Conservation (phyloP, 2,113 vertebrate species). For the Phocoena phocoena region DNA sequence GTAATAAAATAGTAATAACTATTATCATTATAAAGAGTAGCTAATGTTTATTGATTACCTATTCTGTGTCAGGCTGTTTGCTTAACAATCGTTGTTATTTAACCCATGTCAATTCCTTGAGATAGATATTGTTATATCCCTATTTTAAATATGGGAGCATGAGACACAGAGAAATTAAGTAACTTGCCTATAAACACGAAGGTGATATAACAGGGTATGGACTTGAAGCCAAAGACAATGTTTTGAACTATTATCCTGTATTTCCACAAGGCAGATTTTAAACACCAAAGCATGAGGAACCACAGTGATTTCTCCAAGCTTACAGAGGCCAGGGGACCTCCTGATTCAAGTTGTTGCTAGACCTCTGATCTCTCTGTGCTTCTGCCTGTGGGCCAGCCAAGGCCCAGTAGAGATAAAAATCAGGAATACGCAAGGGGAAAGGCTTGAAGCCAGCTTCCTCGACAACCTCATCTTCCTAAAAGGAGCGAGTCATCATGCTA, state of each 20-base stretch:
- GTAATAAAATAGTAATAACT: neutral
- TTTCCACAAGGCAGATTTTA: constrained; percentile 20
- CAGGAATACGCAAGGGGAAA: neutral
- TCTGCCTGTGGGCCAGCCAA: neutral
- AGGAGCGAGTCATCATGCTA: neutral
- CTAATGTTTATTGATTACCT: neutral
- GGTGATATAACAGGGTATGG: neutral
- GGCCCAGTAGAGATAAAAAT: neutral
- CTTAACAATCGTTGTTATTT: neutral
- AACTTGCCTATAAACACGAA: neutral
- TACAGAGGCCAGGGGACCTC: neutral
- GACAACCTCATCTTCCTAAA: neutral
- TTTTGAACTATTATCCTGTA: neutral
- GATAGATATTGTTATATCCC: neutral
- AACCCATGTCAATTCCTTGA: neutral
- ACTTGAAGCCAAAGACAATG: neutral
- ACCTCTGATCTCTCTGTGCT: neutral
- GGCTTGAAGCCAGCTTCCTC: neutral
- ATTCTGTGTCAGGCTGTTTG: neutral
- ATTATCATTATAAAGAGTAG: neutral
- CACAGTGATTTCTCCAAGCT: neutral
- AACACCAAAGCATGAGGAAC: neutral
- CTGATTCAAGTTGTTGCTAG: neutral
- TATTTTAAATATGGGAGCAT: constrained; percentile 33
- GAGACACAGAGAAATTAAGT: neutral